Evolutionary conservation across 2,113 vertebrate genomes (phyloP), one percentile per base, ranked within the genome.

Genomic region (Rhinolophus ferrumequinum): DNA sequence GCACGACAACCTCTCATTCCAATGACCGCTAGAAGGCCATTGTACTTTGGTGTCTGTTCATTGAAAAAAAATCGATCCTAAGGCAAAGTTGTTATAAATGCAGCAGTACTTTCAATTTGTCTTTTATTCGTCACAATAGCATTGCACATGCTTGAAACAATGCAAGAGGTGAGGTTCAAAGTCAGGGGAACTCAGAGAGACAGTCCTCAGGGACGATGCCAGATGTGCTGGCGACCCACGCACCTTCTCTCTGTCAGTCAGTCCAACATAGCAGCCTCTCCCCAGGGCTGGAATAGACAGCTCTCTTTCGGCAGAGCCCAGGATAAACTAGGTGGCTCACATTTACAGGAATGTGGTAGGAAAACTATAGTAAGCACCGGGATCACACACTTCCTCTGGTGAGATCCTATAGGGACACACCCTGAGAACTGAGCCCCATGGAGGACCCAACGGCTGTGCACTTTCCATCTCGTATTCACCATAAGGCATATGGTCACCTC

Each of bases 251-350:
- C 62, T 21, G 0, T 10, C 6, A 3, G 19, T 54, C 30, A 16
- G 19, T 70, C 21, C 35, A 28, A 30, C 15, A 2, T 5, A 4
- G 12, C 60, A 24, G 47, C 33, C 72, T 66, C 47, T 35, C 1
- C 47, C 70, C 26, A 3, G 8, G 0, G 5, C 15, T 15, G 0
- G 3, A 24, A 41, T 9, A 47, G 5, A n/a, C 6, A 16, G 30
- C 26, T 80, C 26, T 35, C 62, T 77, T n/a, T 13, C 12, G n/a
- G 15, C 33, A 19, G 21, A 72, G 47, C 26, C 38, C 83, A 9
- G 41, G 44, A 19, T 24, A 58, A 86, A 76, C 50, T 2, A 38
- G 22, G 41, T 13, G 12, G 16, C 67, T 52, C 11, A 8, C 19
- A 10, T 54, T 52, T 73, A 18, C 1, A 1, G n/a, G 24, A 14